A percentile compares a stretch with the other conserved stretches of the same genome.
These are phyloP conservation scores for Scarus forsteni DNA, from an alignment of 2,797 vertebrate species.

Conservation along the genomic window DNA sequence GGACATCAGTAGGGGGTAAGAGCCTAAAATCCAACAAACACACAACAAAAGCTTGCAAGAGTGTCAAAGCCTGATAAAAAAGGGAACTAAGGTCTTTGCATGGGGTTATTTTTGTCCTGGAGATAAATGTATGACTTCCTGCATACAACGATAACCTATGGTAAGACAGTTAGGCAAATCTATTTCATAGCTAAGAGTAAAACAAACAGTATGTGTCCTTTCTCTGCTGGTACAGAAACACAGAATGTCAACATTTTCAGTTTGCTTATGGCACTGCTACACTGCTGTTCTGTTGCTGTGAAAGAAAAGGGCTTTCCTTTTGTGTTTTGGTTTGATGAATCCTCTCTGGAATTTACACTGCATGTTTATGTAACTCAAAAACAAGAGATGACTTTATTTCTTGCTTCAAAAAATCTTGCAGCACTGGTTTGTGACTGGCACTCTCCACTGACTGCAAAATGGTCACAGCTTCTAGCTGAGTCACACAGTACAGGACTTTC, in stretches of 20 bases:
- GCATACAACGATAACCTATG: background rate
- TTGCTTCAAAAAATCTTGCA: slow-evolving; percentile 3
- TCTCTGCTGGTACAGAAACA: slow-evolving; percentile 5
- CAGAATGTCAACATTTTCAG: slow-evolving; percentile 14
- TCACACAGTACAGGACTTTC: slow-evolving; percentile 4
- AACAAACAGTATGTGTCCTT: slow-evolving; percentile 11
- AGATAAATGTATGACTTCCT: background rate
- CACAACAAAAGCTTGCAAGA: background rate
- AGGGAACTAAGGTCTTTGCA: background rate
- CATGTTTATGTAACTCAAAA: slow-evolving; percentile 13
- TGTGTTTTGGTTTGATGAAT: slow-evolving; percentile 25
- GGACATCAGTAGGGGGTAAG: background rate
- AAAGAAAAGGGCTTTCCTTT: background rate
- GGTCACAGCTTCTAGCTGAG: slow-evolving; percentile 10
- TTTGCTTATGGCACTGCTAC: slow-evolving; percentile 31
- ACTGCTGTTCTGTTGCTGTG: slow-evolving; percentile 10
- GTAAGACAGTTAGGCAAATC: slow-evolving; percentile 13
- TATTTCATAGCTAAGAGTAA: slow-evolving; percentile 13
- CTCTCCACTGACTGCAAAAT: background rate
- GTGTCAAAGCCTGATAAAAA: background rate
- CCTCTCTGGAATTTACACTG: slow-evolving; percentile 1
- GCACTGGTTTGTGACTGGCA: background rate
- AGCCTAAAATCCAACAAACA: background rate
- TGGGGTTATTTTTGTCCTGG: background rate
- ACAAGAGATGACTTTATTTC: slow-evolving; percentile 10